Evolutionary conservation across 2,888 invertebrate species (phyloP).

Genomic region (Sinopyrophorus schimmeli): DNA sequence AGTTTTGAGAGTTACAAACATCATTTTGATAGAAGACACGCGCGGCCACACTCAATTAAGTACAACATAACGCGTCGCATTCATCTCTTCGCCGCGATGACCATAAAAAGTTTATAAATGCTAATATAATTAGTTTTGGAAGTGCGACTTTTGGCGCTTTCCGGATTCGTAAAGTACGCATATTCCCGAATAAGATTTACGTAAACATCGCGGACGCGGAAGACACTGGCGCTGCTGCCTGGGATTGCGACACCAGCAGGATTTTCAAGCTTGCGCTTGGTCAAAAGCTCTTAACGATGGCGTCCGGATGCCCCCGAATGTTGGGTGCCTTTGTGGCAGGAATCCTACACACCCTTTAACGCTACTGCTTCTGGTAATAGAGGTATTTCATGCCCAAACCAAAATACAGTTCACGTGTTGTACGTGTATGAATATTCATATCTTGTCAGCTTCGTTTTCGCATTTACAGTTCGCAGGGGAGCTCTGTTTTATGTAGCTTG

Average conservation of each 20-base stretch:
- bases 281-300: constrained; percentile 29
- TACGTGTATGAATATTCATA: constrained; percentile 26
- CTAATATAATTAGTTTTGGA: no score
- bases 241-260: constrained; percentile 31
- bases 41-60: no score
- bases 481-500: constrained; percentile 11
- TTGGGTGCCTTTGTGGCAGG: constrained; percentile 26
- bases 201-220: constrained; percentile 28
- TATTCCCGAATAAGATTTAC: constrained; percentile 18
- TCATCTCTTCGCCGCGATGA: no score
- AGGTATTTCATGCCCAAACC: constrained; percentile 25
- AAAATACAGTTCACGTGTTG: constrained; percentile 27
- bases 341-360: constrained; percentile 28
- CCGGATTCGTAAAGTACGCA: constrained; percentile 18
- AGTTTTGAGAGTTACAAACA: constrained; percentile 26
- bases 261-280: constrained; percentile 30
- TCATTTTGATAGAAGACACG: constrained; percentile 9
- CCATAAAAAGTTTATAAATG: no score
- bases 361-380: constrained; percentile 21
- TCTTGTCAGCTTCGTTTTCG: constrained; percentile 21
- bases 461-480: constrained; percentile 19
- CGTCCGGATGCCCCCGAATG: constrained; percentile 30
- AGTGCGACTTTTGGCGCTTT: constrained; percentile 10
- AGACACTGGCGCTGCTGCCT: constrained; percentile 30
- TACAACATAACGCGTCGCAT: no score